Conservation (phyloP, 2,888 invertebrate species). For the Pherbina coryleti region DNA sequence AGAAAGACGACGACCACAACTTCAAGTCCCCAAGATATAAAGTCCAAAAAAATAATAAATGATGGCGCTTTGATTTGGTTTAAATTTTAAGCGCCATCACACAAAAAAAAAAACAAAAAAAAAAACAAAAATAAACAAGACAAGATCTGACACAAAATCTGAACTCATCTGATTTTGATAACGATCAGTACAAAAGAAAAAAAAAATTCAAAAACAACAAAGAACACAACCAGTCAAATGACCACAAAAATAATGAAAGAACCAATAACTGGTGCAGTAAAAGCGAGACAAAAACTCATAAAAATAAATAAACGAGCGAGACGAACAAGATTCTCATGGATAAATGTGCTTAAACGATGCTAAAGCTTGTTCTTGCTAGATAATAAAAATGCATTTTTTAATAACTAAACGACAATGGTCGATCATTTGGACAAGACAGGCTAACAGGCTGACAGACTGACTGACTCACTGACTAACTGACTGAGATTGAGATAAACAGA, state of each 20-base stretch:
- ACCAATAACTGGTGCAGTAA: not conserved
- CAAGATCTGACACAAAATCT: slow-evolving; percentile 39
- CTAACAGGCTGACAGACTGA: not conserved
- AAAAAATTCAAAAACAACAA: not conserved
- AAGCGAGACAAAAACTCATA: not conserved
- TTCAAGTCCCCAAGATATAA: slow-evolving; percentile 39
- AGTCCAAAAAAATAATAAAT: slow-evolving; percentile 61
- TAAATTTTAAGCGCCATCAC: slow-evolving; percentile 42
- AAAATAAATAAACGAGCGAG: slow-evolving; percentile 19
- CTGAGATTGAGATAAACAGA: not conserved
- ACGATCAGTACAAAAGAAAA: slow-evolving; percentile 27
- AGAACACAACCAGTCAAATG: not conserved
- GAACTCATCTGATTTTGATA: slow-evolving; percentile 41
- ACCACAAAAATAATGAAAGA: slow-evolving; percentile 9
- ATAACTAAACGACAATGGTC: not conserved
- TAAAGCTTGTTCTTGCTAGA: slow-evolving; percentile 28
- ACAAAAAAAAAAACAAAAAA: slow-evolving; percentile 43
- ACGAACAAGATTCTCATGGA: slow-evolving; percentile 27
- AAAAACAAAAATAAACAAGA: slow-evolving; percentile 40
- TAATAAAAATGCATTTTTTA: slow-evolving; percentile 15
- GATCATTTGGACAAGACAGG: not conserved
- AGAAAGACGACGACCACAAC: slow-evolving; percentile 38
- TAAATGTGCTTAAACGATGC: slow-evolving; percentile 23
- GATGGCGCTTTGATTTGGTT: slow-evolving; percentile 63
- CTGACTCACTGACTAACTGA: not conserved